phyloP scores from a whole-genome alignment of 2,888 invertebrate species.

The Dexiosoma caninum region DNA sequence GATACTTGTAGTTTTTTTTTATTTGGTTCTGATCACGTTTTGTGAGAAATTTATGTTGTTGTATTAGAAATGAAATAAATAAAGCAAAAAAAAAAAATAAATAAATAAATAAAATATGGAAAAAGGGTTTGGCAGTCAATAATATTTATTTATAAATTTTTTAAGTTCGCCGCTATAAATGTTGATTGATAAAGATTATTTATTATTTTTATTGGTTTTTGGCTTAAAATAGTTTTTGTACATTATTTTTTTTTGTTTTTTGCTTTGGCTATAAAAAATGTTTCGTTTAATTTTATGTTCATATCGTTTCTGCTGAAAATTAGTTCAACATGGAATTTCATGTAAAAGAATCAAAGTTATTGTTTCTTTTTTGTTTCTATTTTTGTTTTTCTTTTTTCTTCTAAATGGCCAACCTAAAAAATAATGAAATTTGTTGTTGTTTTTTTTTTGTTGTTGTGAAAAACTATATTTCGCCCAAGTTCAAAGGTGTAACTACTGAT shows the following conservation, averaged over 20 bases:
- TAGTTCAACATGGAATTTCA: constrained; percentile 47
- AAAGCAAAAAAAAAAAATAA: constrained; percentile 34
- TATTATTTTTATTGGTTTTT: constrained; percentile 55
- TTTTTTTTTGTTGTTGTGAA: neutral
- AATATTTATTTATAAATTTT: constrained; percentile 49
- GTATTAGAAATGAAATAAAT: constrained; percentile 34
- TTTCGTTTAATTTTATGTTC: constrained; percentile 49
- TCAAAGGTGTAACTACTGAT: constrained; percentile 54
- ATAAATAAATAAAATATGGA: constrained; percentile 2
- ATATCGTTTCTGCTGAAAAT: constrained; percentile 37
- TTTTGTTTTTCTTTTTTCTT: too few species aligned
- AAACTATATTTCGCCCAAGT: constrained; percentile 17
- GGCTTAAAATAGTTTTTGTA: too few species aligned
- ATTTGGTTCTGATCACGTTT: constrained; percentile 70
- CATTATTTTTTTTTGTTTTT: constrained; percentile 5
- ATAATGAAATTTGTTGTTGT: neutral
- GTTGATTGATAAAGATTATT: constrained; percentile 65
- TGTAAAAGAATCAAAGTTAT: constrained; percentile 28
- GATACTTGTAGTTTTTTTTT: constrained; percentile 33
- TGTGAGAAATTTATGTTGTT: constrained; percentile 53
- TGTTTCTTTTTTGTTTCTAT: too few species aligned
- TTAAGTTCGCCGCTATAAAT: constrained; percentile 62
- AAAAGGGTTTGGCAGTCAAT: constrained; percentile 61
- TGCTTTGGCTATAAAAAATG: neutral
- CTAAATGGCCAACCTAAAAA: constrained; percentile 42